Evolutionary conservation across 2,888 invertebrate genomes (phyloP).

Genomic region (Leptinotarsa haldemani): DNA sequence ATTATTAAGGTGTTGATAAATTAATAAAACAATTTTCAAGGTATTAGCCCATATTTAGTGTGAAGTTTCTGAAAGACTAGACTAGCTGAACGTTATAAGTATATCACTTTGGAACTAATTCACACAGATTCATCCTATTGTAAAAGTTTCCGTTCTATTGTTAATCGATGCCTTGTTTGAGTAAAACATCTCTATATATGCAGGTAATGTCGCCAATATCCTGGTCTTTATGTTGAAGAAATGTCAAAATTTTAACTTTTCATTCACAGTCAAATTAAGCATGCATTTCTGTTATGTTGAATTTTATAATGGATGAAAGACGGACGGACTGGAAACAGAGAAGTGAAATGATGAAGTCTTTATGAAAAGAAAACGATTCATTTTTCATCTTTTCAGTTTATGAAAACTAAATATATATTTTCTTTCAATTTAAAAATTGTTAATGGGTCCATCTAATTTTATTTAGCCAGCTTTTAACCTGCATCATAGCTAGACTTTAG

Average conservation of each 20-base stretch:
- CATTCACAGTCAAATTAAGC: not conserved
- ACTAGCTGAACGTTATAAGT: not conserved
- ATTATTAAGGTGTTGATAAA: constrained; percentile 4
- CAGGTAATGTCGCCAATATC: not conserved
- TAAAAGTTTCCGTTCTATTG: constrained; percentile 2
- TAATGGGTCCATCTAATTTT: too few relatives aligned
- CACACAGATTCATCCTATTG: constrained; percentile 13
- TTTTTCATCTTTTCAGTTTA: too few relatives aligned
- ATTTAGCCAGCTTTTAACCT: too few relatives aligned
- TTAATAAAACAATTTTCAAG: not conserved
- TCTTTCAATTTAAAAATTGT: too few relatives aligned
- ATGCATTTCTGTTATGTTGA: not conserved
- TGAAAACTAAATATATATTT: too few relatives aligned
- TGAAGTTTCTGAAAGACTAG: not conserved
- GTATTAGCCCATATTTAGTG: constrained; percentile 8
- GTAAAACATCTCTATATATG: not conserved
- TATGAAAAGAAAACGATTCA: too few relatives aligned
- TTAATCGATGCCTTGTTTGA: not conserved
- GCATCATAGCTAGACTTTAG: too few relatives aligned
- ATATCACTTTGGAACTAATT: not conserved
- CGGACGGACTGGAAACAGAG: too few relatives aligned
- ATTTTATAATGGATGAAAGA: too few relatives aligned
- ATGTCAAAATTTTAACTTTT: not conserved
- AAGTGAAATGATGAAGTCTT: too few relatives aligned
- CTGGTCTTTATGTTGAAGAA: not conserved